These are phyloP conservation scores for Prionailurus bengalensis DNA, from an alignment of 2,113 vertebrate genomes.

Conservation along the genomic window DNA sequence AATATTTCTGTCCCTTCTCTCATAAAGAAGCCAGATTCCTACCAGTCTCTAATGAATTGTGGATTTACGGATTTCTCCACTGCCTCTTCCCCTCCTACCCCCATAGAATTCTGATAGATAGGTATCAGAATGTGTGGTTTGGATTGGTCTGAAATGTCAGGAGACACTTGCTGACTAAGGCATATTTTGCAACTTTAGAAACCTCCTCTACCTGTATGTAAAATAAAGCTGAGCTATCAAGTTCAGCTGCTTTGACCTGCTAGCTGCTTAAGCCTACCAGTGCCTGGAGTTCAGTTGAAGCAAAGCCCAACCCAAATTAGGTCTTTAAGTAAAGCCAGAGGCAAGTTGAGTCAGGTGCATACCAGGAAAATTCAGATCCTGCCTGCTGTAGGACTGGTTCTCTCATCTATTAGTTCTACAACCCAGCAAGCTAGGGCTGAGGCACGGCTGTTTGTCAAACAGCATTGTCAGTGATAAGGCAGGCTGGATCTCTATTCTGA, in stretches of 20 bases:
- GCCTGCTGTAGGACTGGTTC: conserved; percentile 44
- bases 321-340: conserved; percentile 59
- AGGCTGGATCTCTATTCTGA: conserved; percentile 48
- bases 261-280: neutral
- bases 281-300: neutral
- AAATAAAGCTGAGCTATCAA: conserved; percentile 6
- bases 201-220: neutral
- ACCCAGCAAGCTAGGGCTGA: neutral
- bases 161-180: neutral
- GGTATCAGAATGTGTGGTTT: neutral
- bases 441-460: neutral
- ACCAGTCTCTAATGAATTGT: neutral
- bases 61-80: neutral
- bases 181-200: conserved; percentile 15
- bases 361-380: conserved; percentile 41
- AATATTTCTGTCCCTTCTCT: neutral
- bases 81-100: neutral
- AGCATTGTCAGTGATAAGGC: conserved; percentile 17
- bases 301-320: neutral
- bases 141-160: neutral
- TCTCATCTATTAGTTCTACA: conserved; percentile 11
- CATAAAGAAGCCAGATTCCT: neutral
- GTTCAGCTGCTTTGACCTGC: neutral
- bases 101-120: neutral
- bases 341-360: conserved; percentile 59